Evolutionary conservation across 2,888 invertebrate genomes (phyloP).

Genomic region (Hyposoter didymator): DNA sequence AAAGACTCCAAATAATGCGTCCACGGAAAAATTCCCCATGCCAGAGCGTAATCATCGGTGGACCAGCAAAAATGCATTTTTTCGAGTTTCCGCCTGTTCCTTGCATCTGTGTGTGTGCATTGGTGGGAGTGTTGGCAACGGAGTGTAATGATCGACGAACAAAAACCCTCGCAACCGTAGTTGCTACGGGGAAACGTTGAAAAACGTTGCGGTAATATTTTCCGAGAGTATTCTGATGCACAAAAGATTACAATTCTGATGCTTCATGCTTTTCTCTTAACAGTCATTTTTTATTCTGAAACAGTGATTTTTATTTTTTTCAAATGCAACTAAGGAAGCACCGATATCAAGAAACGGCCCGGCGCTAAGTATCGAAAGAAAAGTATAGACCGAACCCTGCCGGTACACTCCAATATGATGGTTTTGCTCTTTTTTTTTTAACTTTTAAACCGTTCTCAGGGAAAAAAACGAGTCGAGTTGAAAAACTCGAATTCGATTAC

Average conservation of each 20-base stretch:
- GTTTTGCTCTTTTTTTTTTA: too few relatives aligned
- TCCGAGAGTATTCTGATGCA: neutral
- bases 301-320: too few relatives aligned
- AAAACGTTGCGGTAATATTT: neutral
- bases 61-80: slow-evolving; percentile 41
- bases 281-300: neutral
- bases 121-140: neutral
- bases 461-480: too few relatives aligned
- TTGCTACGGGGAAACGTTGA: slow-evolving; percentile 5
- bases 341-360: too few relatives aligned
- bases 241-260: neutral
- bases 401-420: too few relatives aligned
- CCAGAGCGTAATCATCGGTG: slow-evolving; percentile 16
- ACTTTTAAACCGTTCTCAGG: too few relatives aligned
- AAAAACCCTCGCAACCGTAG: slow-evolving; percentile 13
- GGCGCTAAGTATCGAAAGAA: too few relatives aligned
- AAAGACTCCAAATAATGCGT: slow-evolving; percentile 29
- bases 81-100: slow-evolving; percentile 3
- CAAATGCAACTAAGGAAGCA: too few relatives aligned
- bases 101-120: neutral
- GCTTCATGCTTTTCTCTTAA: neutral
- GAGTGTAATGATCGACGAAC: slow-evolving; percentile 2
- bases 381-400: too few relatives aligned
- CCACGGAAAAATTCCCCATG: slow-evolving; percentile 12
- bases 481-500: too few relatives aligned